Evolutionary conservation across 1,140 invertebrate species (phyloP).

Genomic region (Cyphomyrmex costatus): DNA sequence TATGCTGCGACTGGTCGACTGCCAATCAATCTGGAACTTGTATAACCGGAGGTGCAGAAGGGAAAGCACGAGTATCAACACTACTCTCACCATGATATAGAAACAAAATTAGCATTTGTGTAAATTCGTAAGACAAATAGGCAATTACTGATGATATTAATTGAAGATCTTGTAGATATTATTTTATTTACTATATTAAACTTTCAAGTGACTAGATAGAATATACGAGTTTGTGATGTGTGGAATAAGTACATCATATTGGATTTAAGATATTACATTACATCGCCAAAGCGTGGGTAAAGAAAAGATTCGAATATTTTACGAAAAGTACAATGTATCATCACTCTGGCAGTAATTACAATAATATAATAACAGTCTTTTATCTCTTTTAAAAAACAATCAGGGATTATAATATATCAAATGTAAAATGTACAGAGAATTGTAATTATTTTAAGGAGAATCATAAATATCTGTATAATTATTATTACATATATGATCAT

Average conservation of each 20-base stretch:
- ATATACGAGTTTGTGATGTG: not conserved
- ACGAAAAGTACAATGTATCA: slow-evolving; percentile 73
- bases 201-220: not conserved
- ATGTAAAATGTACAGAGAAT: slow-evolving; percentile 65
- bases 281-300: slow-evolving; percentile 30
- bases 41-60: slow-evolving; percentile 89
- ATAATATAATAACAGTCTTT: slow-evolving; percentile 66
- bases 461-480: slow-evolving; percentile 36
- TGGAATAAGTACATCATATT: not conserved
- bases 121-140: slow-evolving; percentile 81
- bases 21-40: slow-evolving; percentile 89
- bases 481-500: slow-evolving; percentile 36
- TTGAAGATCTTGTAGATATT: slow-evolving; percentile 72
- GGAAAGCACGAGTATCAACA: slow-evolving; percentile 89
- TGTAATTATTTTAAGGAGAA: slow-evolving; percentile 60
- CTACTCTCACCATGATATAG: slow-evolving; percentile 87
- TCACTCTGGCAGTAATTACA: slow-evolving; percentile 52
- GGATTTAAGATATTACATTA: slow-evolving; percentile 3
- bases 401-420: slow-evolving; percentile 59
- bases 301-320: slow-evolving; percentile 66
- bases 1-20: slow-evolving; percentile 90
- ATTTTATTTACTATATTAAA: slow-evolving; percentile 41
- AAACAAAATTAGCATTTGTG: slow-evolving; percentile 84
- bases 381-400: slow-evolving; percentile 59
- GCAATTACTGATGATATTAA: slow-evolving; percentile 49